Conservation (phyloP, 1,140 invertebrate genomes). For the Lordiphosa stackelbergi region DNA sequence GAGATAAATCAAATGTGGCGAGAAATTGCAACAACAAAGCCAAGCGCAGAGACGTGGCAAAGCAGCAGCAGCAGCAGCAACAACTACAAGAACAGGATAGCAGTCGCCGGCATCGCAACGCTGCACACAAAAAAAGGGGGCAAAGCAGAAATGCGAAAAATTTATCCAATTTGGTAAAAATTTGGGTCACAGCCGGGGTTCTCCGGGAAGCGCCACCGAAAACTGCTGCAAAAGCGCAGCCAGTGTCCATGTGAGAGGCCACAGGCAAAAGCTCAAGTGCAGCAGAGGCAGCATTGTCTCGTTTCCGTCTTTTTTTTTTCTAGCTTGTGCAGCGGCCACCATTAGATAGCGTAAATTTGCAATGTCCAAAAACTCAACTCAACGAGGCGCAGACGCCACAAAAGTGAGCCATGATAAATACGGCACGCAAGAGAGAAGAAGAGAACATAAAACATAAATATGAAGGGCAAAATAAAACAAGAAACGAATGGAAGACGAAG, state of each 20-base stretch:
- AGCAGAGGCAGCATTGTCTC: constrained; percentile 66
- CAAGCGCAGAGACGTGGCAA: constrained; percentile 33
- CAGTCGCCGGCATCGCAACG: constrained; percentile 31
- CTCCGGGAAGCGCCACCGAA: constrained; percentile 35
- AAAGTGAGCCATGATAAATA: constrained; percentile 63
- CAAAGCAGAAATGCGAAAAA: constrained; percentile 75
- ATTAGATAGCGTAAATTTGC: constrained; percentile 50
- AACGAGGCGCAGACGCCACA: constrained; percentile 39
- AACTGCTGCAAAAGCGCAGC: constrained; percentile 62
- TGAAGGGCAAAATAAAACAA: constrained; percentile 20
- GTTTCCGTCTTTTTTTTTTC: constrained; percentile 23
- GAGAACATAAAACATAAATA: constrained; percentile 47
- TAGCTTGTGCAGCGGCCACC: constrained; percentile 23
- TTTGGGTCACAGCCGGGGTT: constrained; percentile 71
- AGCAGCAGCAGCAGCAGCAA: constrained; percentile 16
- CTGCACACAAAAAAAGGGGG: constrained; percentile 29
- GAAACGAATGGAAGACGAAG: constrained; percentile 1
- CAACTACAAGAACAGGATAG: constrained; percentile 11
- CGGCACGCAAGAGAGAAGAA: constrained; percentile 25
- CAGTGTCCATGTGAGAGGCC: constrained; percentile 22
- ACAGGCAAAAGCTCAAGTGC: constrained; percentile 69
- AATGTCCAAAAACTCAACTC: constrained; percentile 28
- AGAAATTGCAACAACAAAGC: constrained; percentile 70
- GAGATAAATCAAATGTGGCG: constrained; percentile 75
- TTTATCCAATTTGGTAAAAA: constrained; percentile 77